Percentiles rank a stretch among this genome's conserved stretches.
phyloP scores from a whole-genome alignment of 2,888 invertebrate species.

The Micropterix aruncella region DNA sequence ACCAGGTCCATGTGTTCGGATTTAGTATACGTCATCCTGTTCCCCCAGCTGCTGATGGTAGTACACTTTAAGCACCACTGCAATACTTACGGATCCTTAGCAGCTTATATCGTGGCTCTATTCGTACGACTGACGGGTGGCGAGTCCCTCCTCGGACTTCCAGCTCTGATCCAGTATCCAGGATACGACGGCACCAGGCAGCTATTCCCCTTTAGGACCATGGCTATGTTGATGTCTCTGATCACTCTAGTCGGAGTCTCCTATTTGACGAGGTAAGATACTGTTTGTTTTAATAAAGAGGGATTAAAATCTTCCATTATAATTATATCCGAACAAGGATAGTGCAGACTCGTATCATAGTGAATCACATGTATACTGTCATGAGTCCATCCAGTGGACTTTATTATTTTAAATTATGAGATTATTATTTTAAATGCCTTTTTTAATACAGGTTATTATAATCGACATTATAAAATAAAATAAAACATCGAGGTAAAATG shows the following conservation, averaged over 20 bases:
- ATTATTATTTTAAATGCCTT: too few relatives aligned
- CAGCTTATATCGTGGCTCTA: slow-evolving; percentile 76
- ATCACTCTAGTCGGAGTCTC: slow-evolving; percentile 69
- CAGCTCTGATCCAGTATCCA: slow-evolving; percentile 76
- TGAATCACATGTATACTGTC: too few relatives aligned
- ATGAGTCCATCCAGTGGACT: too few relatives aligned
- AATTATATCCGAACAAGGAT: too few relatives aligned
- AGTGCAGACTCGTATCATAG: too few relatives aligned
- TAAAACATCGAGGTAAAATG: too few relatives aligned
- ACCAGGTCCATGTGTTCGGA: slow-evolving; percentile 94
- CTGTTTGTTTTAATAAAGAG: too few relatives aligned
- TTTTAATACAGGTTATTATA: too few relatives aligned
- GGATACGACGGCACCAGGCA: slow-evolving; percentile 66
- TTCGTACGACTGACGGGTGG: slow-evolving; percentile 73
- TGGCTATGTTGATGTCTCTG: slow-evolving; percentile 84
- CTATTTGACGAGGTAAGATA: slow-evolving; percentile 55
- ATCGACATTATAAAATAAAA: too few relatives aligned
- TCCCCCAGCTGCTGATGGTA: slow-evolving; percentile 95
- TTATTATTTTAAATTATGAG: too few relatives aligned
- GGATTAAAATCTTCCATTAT: too few relatives aligned
- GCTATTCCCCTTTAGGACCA: slow-evolving; percentile 90
- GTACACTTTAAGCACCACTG: slow-evolving; percentile 89
- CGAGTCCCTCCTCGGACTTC: slow-evolving; percentile 70
- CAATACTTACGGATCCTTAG: slow-evolving; percentile 94
- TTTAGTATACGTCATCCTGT: slow-evolving; percentile 95